Evolutionary conservation across 1,140 invertebrate genomes (phyloP), one percentile per base, ranked within the genome.

Genomic region (Drosophila paulistorum): DNA sequence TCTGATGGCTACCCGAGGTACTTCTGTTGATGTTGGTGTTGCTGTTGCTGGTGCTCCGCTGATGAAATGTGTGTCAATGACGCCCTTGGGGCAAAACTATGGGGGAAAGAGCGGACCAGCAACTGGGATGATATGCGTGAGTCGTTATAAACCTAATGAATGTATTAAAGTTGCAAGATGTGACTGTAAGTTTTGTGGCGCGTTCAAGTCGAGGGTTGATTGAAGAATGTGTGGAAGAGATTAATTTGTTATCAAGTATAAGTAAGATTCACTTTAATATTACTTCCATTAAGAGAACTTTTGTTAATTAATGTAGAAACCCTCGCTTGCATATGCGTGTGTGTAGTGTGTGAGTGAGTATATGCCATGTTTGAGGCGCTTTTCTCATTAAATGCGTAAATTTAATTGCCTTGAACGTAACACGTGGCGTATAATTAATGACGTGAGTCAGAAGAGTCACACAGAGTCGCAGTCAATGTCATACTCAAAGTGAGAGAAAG

Each of bases 351-450:
- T 30, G 30, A 30, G 30, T 30, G 6, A 65, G 62, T 51, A 17
- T 61, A 61, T 77, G 74, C 60, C 63, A 77, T 74, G 71, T 68
- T 76, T 72, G 61, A 62, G 63, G 79, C 48, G 69, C 75, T 86
- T 79, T 80, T 76, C 79, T 86, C 79, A 85, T 85, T 86, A 86
- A 87, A 87, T 77, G 83, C 83, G 83, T 80, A 77, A 83, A 89
- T 83, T 87, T 87, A 87, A 87, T 87, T 83, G 83, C 80, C 84
- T 71, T 71, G 60, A 62, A 76, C 68, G 77, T 79, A 64, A 74
- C 83, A 89, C 84, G 83, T 78, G 76, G 77, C 73, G 73, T 87
- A 82, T 87, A 87, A 83, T 87, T 89, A 87, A 87, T 89, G 83
- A 87, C 71, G 57, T 67, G 68, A 86, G 63, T 70, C 67, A 74